Conservation (phyloP, 2,888 invertebrate species). For the Silvanus unidentatus region DNA sequence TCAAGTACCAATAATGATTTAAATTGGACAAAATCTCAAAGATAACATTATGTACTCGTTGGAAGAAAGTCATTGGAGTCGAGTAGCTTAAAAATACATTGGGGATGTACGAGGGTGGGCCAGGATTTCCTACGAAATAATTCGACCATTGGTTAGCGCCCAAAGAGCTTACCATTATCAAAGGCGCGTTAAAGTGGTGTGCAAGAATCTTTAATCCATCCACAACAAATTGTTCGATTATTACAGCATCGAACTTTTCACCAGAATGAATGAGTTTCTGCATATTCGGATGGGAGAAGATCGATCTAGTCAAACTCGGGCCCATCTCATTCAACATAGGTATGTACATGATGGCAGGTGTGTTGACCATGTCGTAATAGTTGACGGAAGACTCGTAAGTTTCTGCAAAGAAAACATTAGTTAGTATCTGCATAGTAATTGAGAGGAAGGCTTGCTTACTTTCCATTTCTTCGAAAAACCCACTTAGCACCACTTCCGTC, state of each 20-base stretch:
- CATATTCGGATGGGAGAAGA: constrained; percentile 31
- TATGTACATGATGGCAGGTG: constrained; percentile 3
- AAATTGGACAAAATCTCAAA: constrained; percentile 13
- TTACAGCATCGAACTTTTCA: constrained; percentile 36
- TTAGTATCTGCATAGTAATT: not conserved
- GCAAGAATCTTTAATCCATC: constrained; percentile 45
- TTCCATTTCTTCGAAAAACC: constrained; percentile 4
- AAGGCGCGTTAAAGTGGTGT: constrained; percentile 35
- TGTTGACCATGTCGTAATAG: not conserved
- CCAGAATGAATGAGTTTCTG: constrained; percentile 35
- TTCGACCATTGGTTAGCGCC: constrained; percentile 46
- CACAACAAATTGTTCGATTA: constrained; percentile 46
- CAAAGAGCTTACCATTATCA: constrained; percentile 39
- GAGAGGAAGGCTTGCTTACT: no score
- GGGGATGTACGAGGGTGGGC: constrained; percentile 49
- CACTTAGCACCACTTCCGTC: constrained; percentile 12
- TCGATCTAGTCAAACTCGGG: constrained; percentile 15
- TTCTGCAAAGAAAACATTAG: not conserved
- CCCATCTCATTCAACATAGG: constrained; percentile 15
- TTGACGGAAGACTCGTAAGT: not conserved
- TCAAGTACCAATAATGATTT: constrained; percentile 20
- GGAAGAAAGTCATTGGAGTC: constrained; percentile 47
- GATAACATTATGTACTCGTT: constrained; percentile 50
- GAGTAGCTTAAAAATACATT: constrained; percentile 41
- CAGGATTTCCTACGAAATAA: constrained; percentile 47